Base-by-base conservation (phyloP, 2,797 vertebrate genomes). In the Gallinago nigripennis region DNA sequence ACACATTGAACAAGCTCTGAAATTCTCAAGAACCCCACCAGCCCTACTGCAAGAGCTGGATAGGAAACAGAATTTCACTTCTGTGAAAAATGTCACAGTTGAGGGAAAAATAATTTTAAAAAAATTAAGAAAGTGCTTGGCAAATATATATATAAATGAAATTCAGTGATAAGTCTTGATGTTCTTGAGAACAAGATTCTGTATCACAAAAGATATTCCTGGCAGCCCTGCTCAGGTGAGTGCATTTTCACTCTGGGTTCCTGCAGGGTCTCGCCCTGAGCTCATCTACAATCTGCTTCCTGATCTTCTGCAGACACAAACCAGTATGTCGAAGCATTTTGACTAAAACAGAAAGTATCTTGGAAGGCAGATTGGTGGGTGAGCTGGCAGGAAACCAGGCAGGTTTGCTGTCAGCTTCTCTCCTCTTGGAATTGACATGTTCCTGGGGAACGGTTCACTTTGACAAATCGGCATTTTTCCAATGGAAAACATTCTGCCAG, bases 401-500 rank as follows among this genome's bases (percentile, higher is more conserved):
- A 87, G 78, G 72, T 92, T 82, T 90, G 20, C 46, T 88, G 37
- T 83, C 72, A 79, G 63, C 43, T 31, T 66, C 7, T 2, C 27
- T 94, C 25, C 25, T 73, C 63, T 48, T 63, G 70, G 70, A 95
- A 91, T 70, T 0, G 0, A 80, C 54, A 60, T 1, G 11, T 11
- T 90, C 33, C 60, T 0, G 0, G 53, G 60, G 48, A 90, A 79
- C 0, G 0, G 60, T 73, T 92, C 21, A 6, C 8, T 90, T 77
- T 27, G 43, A 88, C 70, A 84, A 94, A 90, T 31, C 0, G 4
- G 58, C 60, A 24, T 84, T 94, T 91, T 95, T 91, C 82, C 87
- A 84, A 19, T 28, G 72, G 56, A 73, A 92, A 86, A 39, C 53
- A 50, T 91, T 87, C 65, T 92, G 79, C 85, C 60, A 83, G 90